Percentiles rank a stretch among this genome's conserved stretches.
Evolutionary conservation across 2,113 vertebrate species (phyloP).

Genomic region (Amphiprion ocellaris): DNA sequence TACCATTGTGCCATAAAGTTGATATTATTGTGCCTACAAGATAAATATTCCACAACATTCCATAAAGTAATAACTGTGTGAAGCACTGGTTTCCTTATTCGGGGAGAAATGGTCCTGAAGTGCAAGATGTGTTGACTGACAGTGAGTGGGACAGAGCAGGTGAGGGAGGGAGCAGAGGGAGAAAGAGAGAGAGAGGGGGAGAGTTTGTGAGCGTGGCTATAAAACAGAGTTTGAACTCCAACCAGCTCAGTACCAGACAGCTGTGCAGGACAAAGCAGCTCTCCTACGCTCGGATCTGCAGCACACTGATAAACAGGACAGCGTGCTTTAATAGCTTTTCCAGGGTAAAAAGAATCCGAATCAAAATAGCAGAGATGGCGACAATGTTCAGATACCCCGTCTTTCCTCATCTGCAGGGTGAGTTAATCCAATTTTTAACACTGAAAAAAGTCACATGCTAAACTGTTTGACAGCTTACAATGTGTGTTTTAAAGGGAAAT

Average conservation of each 20-base stretch:
- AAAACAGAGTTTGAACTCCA: conserved; percentile 68
- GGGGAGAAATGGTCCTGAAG: background rate
- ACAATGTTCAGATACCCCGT: conserved; percentile 81
- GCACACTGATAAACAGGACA: conserved; percentile 30
- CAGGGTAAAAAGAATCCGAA: conserved; percentile 1
- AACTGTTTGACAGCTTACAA: background rate
- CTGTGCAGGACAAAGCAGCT: conserved; percentile 51
- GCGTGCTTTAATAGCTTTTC: conserved; percentile 18
- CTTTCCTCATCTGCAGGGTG: conserved; percentile 84
- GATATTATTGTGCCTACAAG: background rate
- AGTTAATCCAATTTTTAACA: conserved; percentile 50
- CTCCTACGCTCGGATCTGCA: conserved; percentile 26
- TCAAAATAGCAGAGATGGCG: conserved; percentile 71
- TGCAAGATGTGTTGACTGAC: conserved; percentile 13
- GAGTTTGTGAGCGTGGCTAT: conserved; percentile 48
- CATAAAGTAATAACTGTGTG: background rate
- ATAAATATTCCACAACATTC: background rate
- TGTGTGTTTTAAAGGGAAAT: background rate
- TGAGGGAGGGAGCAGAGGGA: conserved; percentile 24
- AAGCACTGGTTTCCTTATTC: background rate
- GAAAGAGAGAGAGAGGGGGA: background rate
- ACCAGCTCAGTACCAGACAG: conserved; percentile 66
- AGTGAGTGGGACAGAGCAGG: conserved; percentile 28
- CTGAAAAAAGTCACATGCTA: background rate
- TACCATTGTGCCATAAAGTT: background rate